phyloP scores from a whole-genome alignment of 2,888 invertebrate genomes.

The Drosophila diplacantha region DNA sequence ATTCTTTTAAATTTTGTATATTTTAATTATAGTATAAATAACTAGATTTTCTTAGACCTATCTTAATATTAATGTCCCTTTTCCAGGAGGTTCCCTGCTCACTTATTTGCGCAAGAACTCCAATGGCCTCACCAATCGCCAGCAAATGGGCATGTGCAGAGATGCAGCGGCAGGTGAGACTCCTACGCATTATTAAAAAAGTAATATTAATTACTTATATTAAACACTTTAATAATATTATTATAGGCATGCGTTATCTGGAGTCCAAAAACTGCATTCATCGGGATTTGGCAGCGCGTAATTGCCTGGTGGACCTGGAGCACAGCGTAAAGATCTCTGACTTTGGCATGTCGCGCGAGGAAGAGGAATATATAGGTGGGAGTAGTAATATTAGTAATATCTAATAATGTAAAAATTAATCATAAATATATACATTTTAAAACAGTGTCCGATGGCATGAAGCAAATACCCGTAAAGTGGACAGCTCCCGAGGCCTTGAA shows the following conservation, averaged over 20 bases:
- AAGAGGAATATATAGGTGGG: slow-evolving; percentile 91
- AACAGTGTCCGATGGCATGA: slow-evolving; percentile 95
- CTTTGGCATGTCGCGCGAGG: slow-evolving; percentile 98
- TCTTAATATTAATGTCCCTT: not conserved
- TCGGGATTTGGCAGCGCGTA: slow-evolving; percentile 95
- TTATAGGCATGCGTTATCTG: slow-evolving; percentile 89
- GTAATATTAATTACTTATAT: not conserved
- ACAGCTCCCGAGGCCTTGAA: slow-evolving; percentile 98
- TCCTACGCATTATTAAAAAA: not conserved
- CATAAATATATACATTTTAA: not conserved
- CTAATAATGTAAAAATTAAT: not conserved
- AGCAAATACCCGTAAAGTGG: slow-evolving; percentile 99
- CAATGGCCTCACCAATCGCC: slow-evolving; percentile 81
- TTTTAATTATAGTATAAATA: not conserved
- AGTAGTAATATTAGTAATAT: no score
- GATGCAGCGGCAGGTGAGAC: slow-evolving; percentile 90
- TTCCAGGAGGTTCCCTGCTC: slow-evolving; percentile 90
- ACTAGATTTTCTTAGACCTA: not conserved
- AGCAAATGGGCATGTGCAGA: slow-evolving; percentile 91
- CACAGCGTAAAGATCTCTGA: slow-evolving; percentile 97
- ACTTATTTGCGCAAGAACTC: slow-evolving; percentile 91
- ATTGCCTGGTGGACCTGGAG: slow-evolving; percentile 87
- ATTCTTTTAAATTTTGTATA: not conserved
- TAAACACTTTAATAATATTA: not conserved
- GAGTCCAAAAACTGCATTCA: slow-evolving; percentile 98